Conservation (phyloP, 2,113 vertebrate species). For the Zootoca vivipara region DNA sequence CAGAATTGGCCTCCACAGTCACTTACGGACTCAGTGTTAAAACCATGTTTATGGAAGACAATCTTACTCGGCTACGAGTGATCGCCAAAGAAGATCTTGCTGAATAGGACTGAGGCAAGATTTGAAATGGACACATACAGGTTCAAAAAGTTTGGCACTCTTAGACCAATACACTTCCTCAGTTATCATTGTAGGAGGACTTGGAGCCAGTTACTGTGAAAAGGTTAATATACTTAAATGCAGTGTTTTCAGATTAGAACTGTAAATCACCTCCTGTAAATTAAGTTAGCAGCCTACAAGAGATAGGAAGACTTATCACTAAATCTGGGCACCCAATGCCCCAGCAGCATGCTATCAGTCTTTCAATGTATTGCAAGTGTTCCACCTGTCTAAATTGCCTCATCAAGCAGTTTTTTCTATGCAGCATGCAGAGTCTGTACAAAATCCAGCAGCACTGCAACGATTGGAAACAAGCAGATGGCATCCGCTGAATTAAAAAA, state of each 20-base stretch:
- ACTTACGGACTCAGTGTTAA: too few relatives aligned
- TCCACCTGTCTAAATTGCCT: background rate
- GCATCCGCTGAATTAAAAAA: background rate
- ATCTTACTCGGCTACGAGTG: too few relatives aligned
- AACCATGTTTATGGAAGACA: too few relatives aligned
- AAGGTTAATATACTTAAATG: background rate
- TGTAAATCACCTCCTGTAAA: conserved; percentile 18
- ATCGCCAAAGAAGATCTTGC: too few relatives aligned
- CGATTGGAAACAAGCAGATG: conserved; percentile 15
- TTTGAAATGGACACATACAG: background rate
- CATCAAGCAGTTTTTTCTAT: conserved; percentile 13
- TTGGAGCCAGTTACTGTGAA: background rate
- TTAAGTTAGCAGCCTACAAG: background rate
- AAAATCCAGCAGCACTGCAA: background rate
- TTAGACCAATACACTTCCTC: background rate
- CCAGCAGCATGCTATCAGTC: background rate
- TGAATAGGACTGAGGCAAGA: too few relatives aligned
- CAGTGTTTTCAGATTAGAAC: conserved; percentile 11
- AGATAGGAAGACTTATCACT: conserved; percentile 5
- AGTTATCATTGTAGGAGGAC: background rate
- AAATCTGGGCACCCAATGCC: conserved; percentile 8
- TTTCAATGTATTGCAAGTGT: conserved; percentile 13
- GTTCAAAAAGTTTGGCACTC: background rate
- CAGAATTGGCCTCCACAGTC: too few relatives aligned
- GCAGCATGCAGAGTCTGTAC: conserved; percentile 7